phyloP scores from a whole-genome alignment of 2,113 vertebrate genomes.

The Chamaetylas fuelleborni region DNA sequence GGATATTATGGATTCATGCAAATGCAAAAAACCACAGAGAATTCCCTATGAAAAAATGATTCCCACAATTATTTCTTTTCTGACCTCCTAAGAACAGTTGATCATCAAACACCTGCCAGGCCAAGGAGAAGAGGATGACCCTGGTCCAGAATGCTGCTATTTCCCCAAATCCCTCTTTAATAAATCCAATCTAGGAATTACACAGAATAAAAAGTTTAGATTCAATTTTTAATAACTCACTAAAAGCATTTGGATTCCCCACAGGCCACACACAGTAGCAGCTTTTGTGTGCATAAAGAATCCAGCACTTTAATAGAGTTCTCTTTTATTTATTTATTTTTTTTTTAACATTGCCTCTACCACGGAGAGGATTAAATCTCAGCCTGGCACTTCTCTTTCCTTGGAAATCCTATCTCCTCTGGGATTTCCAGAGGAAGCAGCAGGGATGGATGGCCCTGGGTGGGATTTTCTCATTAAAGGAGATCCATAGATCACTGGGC shows the following conservation, averaged over 20 bases:
- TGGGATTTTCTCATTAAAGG: background rate
- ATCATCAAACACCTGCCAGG: background rate
- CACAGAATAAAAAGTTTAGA: slow-evolving; percentile 63
- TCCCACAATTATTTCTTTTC: background rate
- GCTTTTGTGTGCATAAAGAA: background rate
- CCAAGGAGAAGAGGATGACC: background rate
- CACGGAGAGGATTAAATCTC: background rate
- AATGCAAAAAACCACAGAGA: background rate
- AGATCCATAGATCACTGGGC: background rate
- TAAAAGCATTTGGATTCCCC: slow-evolving; percentile 49
- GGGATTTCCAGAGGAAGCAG: background rate
- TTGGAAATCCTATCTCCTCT: background rate
- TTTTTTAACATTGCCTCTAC: background rate
- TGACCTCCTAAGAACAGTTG: background rate
- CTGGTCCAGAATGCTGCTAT: background rate
- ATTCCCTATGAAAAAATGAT: background rate
- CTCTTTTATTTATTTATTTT: background rate
- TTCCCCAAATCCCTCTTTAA: slow-evolving; percentile 52
- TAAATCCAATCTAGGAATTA: slow-evolving; percentile 44
- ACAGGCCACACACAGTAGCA: background rate
- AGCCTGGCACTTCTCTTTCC: background rate
- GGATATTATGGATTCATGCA: background rate
- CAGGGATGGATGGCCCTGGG: background rate
- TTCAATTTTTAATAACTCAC: slow-evolving; percentile 67
- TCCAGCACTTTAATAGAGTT: background rate